Evolutionary conservation across 2,797 vertebrate species (phyloP).

Genomic region (Coluber constrictor): DNA sequence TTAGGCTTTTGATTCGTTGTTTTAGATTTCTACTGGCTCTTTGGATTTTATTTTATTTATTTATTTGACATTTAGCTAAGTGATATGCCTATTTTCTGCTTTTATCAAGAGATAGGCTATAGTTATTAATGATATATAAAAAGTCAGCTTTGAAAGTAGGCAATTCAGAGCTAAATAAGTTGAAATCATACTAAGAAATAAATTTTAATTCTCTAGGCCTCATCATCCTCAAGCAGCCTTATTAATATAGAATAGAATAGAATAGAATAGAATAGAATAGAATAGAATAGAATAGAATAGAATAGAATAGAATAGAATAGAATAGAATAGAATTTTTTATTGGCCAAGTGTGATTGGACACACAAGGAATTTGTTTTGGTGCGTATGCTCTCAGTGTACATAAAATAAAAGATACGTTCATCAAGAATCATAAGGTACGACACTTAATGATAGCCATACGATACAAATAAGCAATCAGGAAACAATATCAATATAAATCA

Average conservation of each 20-base stretch:
- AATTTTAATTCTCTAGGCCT: not conserved
- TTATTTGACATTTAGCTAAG: not conserved
- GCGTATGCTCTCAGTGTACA: no score
- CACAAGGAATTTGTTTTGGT: no score
- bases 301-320: no score
- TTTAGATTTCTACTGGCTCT: not conserved
- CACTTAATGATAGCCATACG: no score
- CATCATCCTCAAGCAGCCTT: not conserved
- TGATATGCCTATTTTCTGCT: not conserved
- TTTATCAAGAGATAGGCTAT: not conserved
- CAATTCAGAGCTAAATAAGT: not conserved
- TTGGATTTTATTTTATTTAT: not conserved
- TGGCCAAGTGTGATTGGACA: no score
- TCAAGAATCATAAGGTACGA: no score
- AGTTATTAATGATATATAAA: not conserved
- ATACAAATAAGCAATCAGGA: no score
- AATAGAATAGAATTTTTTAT: no score
- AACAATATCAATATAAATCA: no score
- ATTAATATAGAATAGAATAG: not conserved
- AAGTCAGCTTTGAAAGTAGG: not conserved
- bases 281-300: no score
- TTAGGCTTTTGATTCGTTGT: not conserved
- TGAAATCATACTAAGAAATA: not conserved
- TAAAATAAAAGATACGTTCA: no score
- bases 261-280: no score